These are phyloP conservation scores for Bombus waltoni DNA, from an alignment of 1,140 invertebrate species.

Conservation along the genomic window DNA sequence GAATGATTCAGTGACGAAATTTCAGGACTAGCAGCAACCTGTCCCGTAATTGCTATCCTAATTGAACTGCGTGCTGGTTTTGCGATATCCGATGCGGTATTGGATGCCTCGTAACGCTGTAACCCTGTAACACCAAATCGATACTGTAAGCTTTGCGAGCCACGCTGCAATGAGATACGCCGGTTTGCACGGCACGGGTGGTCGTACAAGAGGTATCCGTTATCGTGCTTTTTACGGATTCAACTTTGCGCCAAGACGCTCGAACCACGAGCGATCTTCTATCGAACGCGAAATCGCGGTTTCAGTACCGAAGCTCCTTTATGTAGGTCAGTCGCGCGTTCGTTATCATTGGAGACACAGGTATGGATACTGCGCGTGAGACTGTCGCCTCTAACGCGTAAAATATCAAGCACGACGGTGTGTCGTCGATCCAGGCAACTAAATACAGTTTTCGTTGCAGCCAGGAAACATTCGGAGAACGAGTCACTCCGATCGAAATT, in stretches of 20 bases:
- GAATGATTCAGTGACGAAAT: conserved; percentile 61
- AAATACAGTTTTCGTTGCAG: background rate
- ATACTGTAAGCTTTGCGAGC: conserved; percentile 60
- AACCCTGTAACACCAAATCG: conserved; percentile 45
- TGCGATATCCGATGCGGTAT: conserved; percentile 31
- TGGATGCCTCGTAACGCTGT: conserved; percentile 56
- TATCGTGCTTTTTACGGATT: conserved; percentile 56
- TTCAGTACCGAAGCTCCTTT: background rate
- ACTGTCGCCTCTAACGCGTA: background rate
- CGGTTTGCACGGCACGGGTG: conserved; percentile 45
- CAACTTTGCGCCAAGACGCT: conserved; percentile 35
- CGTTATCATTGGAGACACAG: no score
- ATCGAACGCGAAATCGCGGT: conserved; percentile 41
- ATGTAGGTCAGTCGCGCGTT: no score
- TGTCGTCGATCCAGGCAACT: background rate
- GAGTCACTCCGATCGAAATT: no score
- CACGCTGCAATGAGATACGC: conserved; percentile 44
- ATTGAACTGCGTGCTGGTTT: conserved; percentile 63
- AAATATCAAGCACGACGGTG: background rate
- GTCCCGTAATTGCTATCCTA: conserved; percentile 68
- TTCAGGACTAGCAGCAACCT: conserved; percentile 60
- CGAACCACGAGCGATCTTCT: conserved; percentile 21
- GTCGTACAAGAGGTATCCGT: conserved; percentile 54
- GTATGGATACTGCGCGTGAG: no score
- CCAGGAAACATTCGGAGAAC: no score